phyloP scores from a whole-genome alignment of 2,888 invertebrate species.

The Sicus ferrugineus region DNA sequence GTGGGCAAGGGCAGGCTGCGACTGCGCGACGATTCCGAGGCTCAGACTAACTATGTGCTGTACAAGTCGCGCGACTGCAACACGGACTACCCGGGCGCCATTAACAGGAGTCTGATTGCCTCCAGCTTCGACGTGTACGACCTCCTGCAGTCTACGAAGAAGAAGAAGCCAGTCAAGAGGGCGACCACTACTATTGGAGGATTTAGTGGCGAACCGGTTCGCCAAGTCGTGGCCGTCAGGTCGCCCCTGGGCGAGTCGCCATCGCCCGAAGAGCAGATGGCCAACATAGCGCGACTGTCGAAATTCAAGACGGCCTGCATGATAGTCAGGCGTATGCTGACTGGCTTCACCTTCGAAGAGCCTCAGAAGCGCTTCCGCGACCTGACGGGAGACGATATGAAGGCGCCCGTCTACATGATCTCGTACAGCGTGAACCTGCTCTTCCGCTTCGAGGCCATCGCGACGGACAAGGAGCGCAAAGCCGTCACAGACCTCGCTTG shows the following conservation, averaged over 20 bases:
- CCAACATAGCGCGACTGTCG: constrained; percentile 39
- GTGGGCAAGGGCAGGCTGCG: constrained; percentile 74
- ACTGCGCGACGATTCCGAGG: constrained; percentile 73
- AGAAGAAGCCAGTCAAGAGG: constrained; percentile 31
- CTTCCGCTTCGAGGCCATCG: constrained; percentile 71
- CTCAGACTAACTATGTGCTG: constrained; percentile 72
- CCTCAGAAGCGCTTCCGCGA: constrained; percentile 77
- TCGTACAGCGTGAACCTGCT: constrained; percentile 72
- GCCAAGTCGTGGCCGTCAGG: too few relatives aligned
- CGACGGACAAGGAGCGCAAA: constrained; percentile 56
- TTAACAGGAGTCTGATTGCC: constrained; percentile 71
- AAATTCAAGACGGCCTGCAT: constrained; percentile 70
- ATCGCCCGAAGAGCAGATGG: constrained; percentile 35
- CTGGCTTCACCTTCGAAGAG: constrained; percentile 70
- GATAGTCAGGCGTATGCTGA: constrained; percentile 74
- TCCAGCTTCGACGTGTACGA: constrained; percentile 82
- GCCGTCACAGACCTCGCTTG: constrained; percentile 73
- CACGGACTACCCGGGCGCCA: constrained; percentile 67
- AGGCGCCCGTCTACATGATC: constrained; percentile 70
- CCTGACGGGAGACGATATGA: constrained; percentile 69
- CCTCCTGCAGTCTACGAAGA: constrained; percentile 66
- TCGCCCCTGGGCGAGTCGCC: constrained; percentile 13
- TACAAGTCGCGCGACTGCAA: constrained; percentile 74
- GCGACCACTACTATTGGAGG: neutral
- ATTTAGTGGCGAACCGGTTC: neutral